Conservation (phyloP, 2,113 vertebrate species). For the Castor canadensis region DNA sequence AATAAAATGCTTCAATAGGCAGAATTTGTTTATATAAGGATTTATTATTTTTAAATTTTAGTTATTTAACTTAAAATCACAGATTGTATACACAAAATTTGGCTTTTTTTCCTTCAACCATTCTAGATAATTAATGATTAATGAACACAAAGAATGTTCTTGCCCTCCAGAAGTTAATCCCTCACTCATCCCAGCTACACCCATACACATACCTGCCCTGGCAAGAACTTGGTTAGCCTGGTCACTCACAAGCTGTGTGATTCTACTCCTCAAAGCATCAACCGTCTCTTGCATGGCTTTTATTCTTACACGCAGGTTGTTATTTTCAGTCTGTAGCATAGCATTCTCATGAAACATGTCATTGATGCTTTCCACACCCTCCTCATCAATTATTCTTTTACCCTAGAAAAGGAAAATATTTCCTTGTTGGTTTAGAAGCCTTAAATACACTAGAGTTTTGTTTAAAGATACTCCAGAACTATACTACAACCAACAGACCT, state of each 20-base stretch:
- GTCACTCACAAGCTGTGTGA: conserved; percentile 94
- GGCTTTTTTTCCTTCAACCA: not conserved
- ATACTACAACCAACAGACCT: not conserved
- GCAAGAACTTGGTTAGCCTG: conserved; percentile 93
- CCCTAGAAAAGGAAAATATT: conserved; percentile 85
- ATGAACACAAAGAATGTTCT: conserved; percentile 7
- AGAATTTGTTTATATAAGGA: conserved; percentile 3
- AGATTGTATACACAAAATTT: not conserved
- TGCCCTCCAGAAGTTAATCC: not conserved
- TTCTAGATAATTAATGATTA: not conserved
- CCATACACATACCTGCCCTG: conserved; percentile 87
- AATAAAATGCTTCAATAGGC: not conserved
- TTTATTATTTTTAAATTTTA: conserved; percentile 5
- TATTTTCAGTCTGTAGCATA: conserved; percentile 98
- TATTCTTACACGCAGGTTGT: conserved; percentile 94
- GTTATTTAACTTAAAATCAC: conserved; percentile 31
- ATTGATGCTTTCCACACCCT: conserved; percentile 95
- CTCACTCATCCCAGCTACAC: not conserved
- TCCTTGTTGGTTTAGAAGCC: not conserved
- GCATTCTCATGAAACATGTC: conserved; percentile 99
- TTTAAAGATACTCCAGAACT: not conserved
- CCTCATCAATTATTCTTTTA: conserved; percentile 96
- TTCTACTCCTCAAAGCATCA: conserved; percentile 90
- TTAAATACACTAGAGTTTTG: not conserved
- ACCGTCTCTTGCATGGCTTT: conserved; percentile 99